These are phyloP conservation scores for Leistus spinibarbis DNA, from an alignment of 2,888 invertebrate species.

Conservation along the genomic window DNA sequence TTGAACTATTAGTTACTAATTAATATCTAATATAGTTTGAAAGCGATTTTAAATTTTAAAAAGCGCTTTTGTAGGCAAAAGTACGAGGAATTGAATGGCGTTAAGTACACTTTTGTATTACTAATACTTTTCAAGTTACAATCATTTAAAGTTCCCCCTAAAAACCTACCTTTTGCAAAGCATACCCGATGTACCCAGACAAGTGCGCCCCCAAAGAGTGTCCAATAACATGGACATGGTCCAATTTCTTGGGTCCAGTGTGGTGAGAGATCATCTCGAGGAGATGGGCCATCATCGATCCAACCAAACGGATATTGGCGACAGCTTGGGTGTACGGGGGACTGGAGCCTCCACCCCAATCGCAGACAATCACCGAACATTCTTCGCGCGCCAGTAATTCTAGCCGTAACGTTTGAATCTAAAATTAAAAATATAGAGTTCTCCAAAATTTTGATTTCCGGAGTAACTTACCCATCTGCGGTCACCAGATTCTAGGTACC, in stretches of 20 bases:
- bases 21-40: too few relatives aligned
- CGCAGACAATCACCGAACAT: slow-evolving; percentile 78
- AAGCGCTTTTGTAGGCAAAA: too few relatives aligned
- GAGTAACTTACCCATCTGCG: slow-evolving; percentile 72
- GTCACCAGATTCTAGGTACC: slow-evolving; percentile 83
- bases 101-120: neutral
- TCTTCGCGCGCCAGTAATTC: slow-evolving; percentile 74
- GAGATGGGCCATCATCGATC: slow-evolving; percentile 81
- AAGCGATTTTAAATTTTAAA: too few relatives aligned
- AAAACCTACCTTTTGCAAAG: slow-evolving; percentile 71
- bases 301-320: slow-evolving; percentile 86
- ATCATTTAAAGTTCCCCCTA: too few relatives aligned
- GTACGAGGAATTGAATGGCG: too few relatives aligned
- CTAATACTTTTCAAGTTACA: too few relatives aligned
- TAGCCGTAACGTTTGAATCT: slow-evolving; percentile 73
- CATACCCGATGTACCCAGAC: slow-evolving; percentile 82
- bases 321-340: slow-evolving; percentile 93
- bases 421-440: slow-evolving; percentile 18
- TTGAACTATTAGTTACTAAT: too few relatives aligned
- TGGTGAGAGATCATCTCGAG: slow-evolving; percentile 57
- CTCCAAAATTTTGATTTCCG: neutral
- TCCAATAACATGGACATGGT: slow-evolving; percentile 81
- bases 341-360: slow-evolving; percentile 85
- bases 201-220: slow-evolving; percentile 88
- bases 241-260: slow-evolving; percentile 59